Base-by-base conservation (phyloP, 2,113 vertebrate genomes). In the Thalassoma bifasciatum region DNA sequence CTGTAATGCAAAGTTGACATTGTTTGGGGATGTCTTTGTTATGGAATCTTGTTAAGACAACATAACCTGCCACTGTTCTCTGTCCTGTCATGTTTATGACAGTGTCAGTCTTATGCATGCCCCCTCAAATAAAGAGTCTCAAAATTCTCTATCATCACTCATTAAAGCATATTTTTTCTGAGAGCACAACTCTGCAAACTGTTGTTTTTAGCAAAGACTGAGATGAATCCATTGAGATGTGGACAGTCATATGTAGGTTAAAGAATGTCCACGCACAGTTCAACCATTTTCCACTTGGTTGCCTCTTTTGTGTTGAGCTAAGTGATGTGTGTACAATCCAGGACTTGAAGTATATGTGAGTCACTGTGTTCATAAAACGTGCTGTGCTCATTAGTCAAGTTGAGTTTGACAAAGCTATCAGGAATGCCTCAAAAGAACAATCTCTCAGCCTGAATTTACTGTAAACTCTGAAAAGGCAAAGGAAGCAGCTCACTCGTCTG, bases 321-420 rank as follows among this genome's bases (percentile, higher is more conserved):
- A 63, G 34, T 79, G 59, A 10, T 26, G 61, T 50, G 51, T 66
- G 42, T 23, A 10, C 19, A 61, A 37, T 22, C 23, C 19, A 12
- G 6, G 52, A 47, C 40, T 68, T 62, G 10, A 66, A 72, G 65
- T 65, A 66, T 44, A 42, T 69, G 19, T 50, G 61, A 77, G 44
- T 79, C 66, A 47, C 34, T 36, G 19, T 72, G 34, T 40, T 46
- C 9, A 57, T 36, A 24, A 54, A 46, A 56, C 7, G 1, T 50
- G 14, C 36, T 51, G 17, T 59, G 21, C 19, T 51, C 62, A 47
- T 65, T 56, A 36, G 30, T 62, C 21, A 34, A 47, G 26, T 34
- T 49, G 56, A 56, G 26, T 61, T 46, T 61, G 34, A 70, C 49
- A 52, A 49, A 26, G 56, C 10, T 13, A 54, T 56, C 8, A 34